Base-by-base conservation (phyloP, 2,888 invertebrate genomes). In the Lypha dubia region DNA sequence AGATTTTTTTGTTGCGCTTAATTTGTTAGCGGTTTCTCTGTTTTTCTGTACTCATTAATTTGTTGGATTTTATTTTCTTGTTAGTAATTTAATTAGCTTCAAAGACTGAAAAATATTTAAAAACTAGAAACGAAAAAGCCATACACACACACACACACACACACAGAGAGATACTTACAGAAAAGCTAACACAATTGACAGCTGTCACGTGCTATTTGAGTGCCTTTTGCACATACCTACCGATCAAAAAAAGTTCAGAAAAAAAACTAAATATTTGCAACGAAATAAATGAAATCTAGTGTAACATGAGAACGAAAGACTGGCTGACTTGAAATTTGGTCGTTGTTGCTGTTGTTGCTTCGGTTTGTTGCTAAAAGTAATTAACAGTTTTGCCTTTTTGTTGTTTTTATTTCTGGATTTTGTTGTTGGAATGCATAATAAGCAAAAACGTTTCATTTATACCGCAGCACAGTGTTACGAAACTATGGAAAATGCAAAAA, bases 121-220 rank as follows among this genome's bases (percentile, higher is more conserved):
- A 62, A 56, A 56, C 3, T 20, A 13, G 35, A 20, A 44, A 76
- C 24, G 22, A 35, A 22, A 28, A 22, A 38, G 62, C 49, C 1
- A 38, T 38, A 38, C 3, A 44, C 2, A 28, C 5, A 44, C n/a
- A n/a, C n/a, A n/a, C n/a, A n/a, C n/a, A n/a, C n/a, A n/a, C n/a
- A n/a, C n/a, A n/a, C n/a, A n/a, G n/a, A n/a, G n/a, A n/a, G n/a
- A n/a, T n/a, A n/a, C n/a, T n/a, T n/a, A 41, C 22, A 49, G 15
- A 6, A 32, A 60, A 76, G 49, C 75, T 71, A 79, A 68, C 76
- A 58, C 79, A 86, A 83, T 83, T 86, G 83, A 79, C 86, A 86
- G 86, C 86, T 84, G 86, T 84, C 86, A 86, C 81, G 83, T 86
- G 85, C 77, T 82, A 70, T 85, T 79, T 51, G 58, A 67, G 44